Evolutionary conservation across 92 coral and sea anemone species (phyloP).

Genomic region (Palythoa heliodiscus): DNA sequence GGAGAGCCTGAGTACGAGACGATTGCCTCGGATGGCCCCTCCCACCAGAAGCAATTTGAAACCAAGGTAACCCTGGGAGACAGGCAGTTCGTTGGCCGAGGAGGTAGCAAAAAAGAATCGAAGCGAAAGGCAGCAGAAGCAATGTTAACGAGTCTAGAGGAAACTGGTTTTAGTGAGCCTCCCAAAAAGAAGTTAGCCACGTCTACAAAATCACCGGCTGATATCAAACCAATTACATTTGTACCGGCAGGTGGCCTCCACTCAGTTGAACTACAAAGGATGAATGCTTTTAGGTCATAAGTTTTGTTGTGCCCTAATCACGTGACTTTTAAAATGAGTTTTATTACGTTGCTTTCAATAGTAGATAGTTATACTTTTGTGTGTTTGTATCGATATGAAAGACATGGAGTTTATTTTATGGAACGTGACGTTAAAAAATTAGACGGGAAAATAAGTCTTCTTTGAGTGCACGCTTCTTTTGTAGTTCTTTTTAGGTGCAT

Average conservation of each 20-base stretch:
- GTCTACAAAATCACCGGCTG: not conserved
- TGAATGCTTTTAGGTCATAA: not conserved
- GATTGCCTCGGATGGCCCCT: constrained; percentile 60
- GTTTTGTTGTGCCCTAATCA: not conserved
- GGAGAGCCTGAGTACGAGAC: constrained; percentile 77
- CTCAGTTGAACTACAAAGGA: constrained; percentile 7
- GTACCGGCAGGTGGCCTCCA: constrained; percentile 66
- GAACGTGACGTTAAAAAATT: too few relatives aligned
- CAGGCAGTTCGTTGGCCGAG: constrained; percentile 61
- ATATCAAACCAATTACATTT: constrained; percentile 56
- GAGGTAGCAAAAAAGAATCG: constrained; percentile 72
- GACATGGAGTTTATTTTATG: too few relatives aligned
- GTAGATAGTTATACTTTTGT: too few relatives aligned
- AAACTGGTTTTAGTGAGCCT: constrained; percentile 69
- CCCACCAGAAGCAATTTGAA: constrained; percentile 72
- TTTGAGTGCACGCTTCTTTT: too few relatives aligned
- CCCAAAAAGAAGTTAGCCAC: constrained; percentile 60
- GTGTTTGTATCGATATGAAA: too few relatives aligned
- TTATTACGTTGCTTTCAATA: too few relatives aligned
- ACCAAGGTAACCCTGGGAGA: constrained; percentile 74
- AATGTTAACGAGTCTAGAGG: constrained; percentile 69
- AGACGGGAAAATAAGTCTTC: too few relatives aligned
- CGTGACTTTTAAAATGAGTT: not conserved
- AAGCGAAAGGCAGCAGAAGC: constrained; percentile 83
- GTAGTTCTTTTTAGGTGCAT: too few relatives aligned